Conservation (phyloP, 2,888 invertebrate species). For the Dichetophora obliterata region DNA sequence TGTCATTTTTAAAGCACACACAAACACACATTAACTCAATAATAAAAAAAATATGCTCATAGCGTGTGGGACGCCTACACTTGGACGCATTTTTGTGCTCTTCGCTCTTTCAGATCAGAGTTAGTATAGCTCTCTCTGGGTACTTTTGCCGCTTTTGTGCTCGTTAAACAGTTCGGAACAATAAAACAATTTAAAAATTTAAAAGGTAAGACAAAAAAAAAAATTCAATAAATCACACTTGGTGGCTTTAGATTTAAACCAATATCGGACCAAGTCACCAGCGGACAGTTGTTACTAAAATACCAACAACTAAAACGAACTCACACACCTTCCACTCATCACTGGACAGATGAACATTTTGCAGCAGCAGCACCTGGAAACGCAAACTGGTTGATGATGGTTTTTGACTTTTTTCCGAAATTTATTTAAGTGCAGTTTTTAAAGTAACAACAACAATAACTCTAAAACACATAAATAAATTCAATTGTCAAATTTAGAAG, state of each 20-base stretch:
- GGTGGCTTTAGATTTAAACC: slow-evolving; percentile 15
- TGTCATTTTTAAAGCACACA: background rate
- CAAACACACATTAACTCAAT: background rate
- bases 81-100: background rate
- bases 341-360: slow-evolving; percentile 13
- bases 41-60: slow-evolving; percentile 9
- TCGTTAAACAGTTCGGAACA: slow-evolving; percentile 35
- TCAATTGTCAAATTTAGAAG: slow-evolving; percentile 31
- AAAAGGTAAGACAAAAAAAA: background rate
- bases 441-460: background rate
- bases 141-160: background rate
- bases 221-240: slow-evolving; percentile 31
- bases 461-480: slow-evolving; percentile 21
- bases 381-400: slow-evolving; percentile 3
- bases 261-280: background rate
- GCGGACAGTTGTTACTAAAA: background rate
- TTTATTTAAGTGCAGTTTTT: slow-evolving; percentile 1
- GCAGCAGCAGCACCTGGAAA: slow-evolving; percentile 23
- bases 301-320: background rate
- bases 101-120: background rate
- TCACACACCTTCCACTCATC: background rate
- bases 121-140: background rate
- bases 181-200: slow-evolving; percentile 31
- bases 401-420: slow-evolving; percentile 10
- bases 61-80: slow-evolving; percentile 28